Evolutionary conservation across 2,113 vertebrate genomes (phyloP), one percentile per base, ranked within the genome.

Genomic region (Nansenia antarctica): DNA sequence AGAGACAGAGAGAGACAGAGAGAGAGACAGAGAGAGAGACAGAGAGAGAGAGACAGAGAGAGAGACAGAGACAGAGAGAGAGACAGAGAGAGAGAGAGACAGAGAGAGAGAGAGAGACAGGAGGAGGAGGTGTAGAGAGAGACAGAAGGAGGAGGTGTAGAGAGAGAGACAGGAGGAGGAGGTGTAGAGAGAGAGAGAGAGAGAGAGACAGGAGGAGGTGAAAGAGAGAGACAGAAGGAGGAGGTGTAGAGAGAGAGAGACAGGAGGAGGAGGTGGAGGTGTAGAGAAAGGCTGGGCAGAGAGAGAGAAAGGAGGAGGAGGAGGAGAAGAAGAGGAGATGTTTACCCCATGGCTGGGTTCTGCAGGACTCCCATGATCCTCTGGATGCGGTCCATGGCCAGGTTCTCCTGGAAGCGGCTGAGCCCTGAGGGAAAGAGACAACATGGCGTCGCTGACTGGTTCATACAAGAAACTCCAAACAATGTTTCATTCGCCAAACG

Each of bases 281-380:
- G 42, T 18, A n/a, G 42, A 47, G 12, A 18, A 47, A 47, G 42
- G n/a, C 42, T 47, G 42, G n/a, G 15, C n/a, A n/a, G n/a, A n/a
- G n/a, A n/a, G n/a, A n/a, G n/a, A n/a, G n/a, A n/a, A n/a, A n/a
- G n/a, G n/a, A n/a, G 14, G 9, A 20, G 49, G 22, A 53, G 22
- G 35, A 37, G 5, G 5, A 53, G n/a, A 31, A 57, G 26, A 27
- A 31, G 55, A 58, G 31, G 24, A 14, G 11, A 31, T 69, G 12
- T 47, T 85, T 81, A 87, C 86, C 83, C 68, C 74, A 63, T 53
- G 31, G 66, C 3, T 24, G 86, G 83, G 32, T 79, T 85, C 78
- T 84, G 83, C 20, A 87, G 82, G 67, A 87, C 76, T 4, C 83
- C 81, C 83, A 80, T 58, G 29, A 87, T 84, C 53, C 86, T 87